phyloP scores from a whole-genome alignment of 2,797 vertebrate genomes.

The Anabacerthia variegaticeps region DNA sequence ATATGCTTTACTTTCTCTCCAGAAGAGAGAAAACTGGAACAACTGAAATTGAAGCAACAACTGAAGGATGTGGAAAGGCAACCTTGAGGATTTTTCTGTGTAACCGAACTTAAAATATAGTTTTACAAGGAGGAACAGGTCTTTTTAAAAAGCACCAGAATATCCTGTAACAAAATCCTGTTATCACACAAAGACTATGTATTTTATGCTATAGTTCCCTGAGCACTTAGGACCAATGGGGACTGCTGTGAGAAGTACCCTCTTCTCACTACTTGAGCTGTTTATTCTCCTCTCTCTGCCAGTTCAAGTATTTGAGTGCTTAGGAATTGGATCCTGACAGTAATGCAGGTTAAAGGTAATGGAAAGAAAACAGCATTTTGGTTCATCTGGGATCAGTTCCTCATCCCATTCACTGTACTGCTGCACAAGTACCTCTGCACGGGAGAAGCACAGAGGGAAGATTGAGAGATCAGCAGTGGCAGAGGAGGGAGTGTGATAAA shows the following conservation, averaged over 20 bases:
- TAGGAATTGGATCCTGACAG: not conserved
- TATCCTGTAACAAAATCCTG: not conserved
- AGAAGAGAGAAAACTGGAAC: not conserved
- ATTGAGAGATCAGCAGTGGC: not conserved
- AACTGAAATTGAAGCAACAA: not conserved
- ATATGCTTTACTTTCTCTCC: not conserved
- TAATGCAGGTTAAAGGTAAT: not conserved
- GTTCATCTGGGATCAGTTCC: not conserved
- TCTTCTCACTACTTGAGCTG: not conserved
- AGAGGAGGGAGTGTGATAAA: not conserved
- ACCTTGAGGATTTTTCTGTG: not conserved
- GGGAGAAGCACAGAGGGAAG: not conserved
- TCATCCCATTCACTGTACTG: not conserved
- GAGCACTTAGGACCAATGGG: not conserved
- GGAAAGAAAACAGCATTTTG: not conserved
- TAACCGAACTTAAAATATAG: not conserved
- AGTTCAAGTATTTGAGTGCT: not conserved
- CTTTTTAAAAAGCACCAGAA: not conserved
- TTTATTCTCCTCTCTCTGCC: not conserved
- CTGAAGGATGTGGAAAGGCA: not conserved
- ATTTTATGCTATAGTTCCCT: not conserved
- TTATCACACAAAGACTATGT: not conserved
- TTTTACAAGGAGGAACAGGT: not conserved
- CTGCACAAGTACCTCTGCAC: not conserved
- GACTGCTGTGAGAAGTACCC: not conserved